Conservation (phyloP, 2,888 invertebrate genomes). For the Melieria crassipennis region DNA sequence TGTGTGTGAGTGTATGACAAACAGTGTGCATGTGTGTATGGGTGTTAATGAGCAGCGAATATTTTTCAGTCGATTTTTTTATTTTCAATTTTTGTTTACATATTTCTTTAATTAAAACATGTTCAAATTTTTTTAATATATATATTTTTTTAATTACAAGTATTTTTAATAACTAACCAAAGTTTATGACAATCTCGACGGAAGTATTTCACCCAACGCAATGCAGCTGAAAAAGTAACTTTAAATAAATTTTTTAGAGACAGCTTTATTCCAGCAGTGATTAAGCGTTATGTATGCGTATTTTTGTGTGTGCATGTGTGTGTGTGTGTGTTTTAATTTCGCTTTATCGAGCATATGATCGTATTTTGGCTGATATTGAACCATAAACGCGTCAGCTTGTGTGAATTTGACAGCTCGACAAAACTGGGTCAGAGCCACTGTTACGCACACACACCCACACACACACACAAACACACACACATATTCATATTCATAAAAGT, state of each 20-base stretch:
- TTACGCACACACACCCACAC: background rate
- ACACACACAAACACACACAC: background rate
- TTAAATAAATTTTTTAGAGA: background rate
- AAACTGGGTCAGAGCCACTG: too few relatives aligned
- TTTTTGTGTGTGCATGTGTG: constrained; percentile 1
- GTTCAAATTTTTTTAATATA: too few relatives aligned
- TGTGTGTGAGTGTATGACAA: background rate
- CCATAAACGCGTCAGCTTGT: too few relatives aligned
- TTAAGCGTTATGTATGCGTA: background rate
- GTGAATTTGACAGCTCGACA: too few relatives aligned
- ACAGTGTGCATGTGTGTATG: too few relatives aligned
- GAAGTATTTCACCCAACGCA: background rate
- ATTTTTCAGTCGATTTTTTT: background rate
- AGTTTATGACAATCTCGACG: background rate
- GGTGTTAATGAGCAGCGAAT: background rate
- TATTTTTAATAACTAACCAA: too few relatives aligned
- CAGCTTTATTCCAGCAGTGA: background rate
- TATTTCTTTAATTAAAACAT: background rate
- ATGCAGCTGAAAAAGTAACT: background rate
- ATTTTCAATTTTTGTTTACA: background rate
- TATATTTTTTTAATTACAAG: too few relatives aligned
- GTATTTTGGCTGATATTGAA: too few relatives aligned
- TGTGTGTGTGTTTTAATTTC: constrained; percentile 29
- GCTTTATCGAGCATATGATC: too few relatives aligned
- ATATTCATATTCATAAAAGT: background rate